These are phyloP conservation scores for Otolemur garnettii DNA, from an alignment of 2,113 vertebrate species.

Conservation along the genomic window DNA sequence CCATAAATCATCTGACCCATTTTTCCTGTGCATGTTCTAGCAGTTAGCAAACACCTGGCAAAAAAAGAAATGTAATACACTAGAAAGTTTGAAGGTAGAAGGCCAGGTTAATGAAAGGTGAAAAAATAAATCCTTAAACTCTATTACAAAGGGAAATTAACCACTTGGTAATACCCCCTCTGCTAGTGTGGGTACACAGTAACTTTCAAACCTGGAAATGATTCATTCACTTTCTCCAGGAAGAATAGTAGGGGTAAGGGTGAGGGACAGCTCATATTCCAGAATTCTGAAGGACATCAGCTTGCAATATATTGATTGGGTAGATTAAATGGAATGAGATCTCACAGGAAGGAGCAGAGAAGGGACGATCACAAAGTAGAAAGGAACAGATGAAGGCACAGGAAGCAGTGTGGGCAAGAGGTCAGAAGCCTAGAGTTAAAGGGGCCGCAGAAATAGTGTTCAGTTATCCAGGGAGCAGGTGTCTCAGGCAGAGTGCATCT, in stretches of 20 bases:
- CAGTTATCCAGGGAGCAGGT: neutral
- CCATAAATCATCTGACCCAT: neutral
- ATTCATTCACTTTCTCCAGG: neutral
- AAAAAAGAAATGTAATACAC: neutral
- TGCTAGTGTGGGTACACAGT: neutral
- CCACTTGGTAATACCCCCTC: neutral
- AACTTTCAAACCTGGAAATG: neutral
- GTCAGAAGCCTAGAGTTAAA: neutral
- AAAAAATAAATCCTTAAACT: slow-evolving; percentile 26
- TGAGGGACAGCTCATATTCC: neutral
- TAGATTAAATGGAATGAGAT: neutral
- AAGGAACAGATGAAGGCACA: neutral
- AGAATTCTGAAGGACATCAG: neutral
- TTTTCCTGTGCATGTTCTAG: slow-evolving; percentile 12
- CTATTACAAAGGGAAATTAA: neutral
- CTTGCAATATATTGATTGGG: neutral
- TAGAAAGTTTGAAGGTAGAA: slow-evolving; percentile 32
- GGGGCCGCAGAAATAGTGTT: neutral
- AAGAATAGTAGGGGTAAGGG: rapidly evolving
- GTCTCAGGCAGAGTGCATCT: neutral
- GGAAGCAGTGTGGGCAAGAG: neutral
- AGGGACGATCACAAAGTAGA: neutral
- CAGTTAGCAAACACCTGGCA: slow-evolving; percentile 45
- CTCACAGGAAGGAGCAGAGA: neutral
- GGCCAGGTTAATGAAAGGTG: neutral